Conservation (phyloP, 2,888 invertebrate species). For the Notocelia uddmanniana region DNA sequence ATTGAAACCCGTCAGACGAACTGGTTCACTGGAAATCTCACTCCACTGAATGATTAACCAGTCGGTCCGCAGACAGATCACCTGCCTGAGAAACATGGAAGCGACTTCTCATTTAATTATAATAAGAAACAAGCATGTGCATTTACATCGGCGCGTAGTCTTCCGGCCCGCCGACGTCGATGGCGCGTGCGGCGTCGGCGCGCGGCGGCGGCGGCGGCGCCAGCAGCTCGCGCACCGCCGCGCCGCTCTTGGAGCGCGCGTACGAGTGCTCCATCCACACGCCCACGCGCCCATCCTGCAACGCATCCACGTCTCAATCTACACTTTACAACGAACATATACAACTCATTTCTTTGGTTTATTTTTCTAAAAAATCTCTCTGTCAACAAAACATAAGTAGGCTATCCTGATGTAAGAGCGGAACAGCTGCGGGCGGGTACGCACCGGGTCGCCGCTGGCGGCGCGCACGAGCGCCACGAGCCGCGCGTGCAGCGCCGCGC, state of each 20-base stretch:
- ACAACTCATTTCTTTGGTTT: too few relatives aligned
- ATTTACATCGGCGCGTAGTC: conserved; percentile 47
- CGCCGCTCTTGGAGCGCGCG: conserved; percentile 61
- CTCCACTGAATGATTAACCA: too few relatives aligned
- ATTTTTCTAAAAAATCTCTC: too few relatives aligned
- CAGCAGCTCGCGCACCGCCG: conserved; percentile 59
- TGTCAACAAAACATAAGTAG: too few relatives aligned
- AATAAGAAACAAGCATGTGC: background rate
- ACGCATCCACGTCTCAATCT: background rate
- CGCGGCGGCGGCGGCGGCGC: conserved; percentile 51
- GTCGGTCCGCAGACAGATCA: background rate
- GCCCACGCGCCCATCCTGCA: conserved; percentile 55
- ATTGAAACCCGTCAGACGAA: too few relatives aligned
- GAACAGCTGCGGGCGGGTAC: conserved; percentile 18
- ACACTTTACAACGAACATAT: too few relatives aligned
- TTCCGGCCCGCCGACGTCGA: conserved; percentile 47
- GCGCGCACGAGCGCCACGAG: conserved; percentile 71
- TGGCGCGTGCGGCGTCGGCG: conserved; percentile 48
- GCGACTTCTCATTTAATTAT: background rate
- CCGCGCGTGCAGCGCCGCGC: conserved; percentile 64
- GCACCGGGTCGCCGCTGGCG: conserved; percentile 60
- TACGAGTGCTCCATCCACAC: conserved; percentile 79
- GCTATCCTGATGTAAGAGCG: too few relatives aligned
- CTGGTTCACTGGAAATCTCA: too few relatives aligned
- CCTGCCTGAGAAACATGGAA: too few relatives aligned